phyloP scores from a whole-genome alignment of 2,113 vertebrate species.

The Pyxicephalus adspersus region DNA sequence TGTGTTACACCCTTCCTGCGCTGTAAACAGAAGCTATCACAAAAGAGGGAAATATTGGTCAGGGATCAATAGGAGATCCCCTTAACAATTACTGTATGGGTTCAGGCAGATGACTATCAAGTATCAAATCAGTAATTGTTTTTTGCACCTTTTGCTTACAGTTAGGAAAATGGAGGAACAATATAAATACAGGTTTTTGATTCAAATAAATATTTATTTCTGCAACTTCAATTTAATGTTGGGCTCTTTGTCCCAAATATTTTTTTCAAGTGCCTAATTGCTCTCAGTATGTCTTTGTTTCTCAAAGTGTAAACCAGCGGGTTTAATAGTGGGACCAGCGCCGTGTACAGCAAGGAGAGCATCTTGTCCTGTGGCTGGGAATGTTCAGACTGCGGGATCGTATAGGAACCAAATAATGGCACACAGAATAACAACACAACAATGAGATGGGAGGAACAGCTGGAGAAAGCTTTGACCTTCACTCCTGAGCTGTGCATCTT shows the following conservation, averaged over 20 bases:
- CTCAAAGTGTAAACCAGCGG: slow-evolving; percentile 64
- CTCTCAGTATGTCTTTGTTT: slow-evolving; percentile 61
- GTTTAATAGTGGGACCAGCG: slow-evolving; percentile 63
- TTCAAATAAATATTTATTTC: too few species aligned
- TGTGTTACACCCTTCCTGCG: too few species aligned
- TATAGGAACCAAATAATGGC: slow-evolving; percentile 57
- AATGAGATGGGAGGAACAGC: slow-evolving; percentile 58
- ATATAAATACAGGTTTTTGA: too few species aligned
- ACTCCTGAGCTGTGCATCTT: slow-evolving; percentile 47
- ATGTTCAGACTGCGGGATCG: slow-evolving; percentile 17
- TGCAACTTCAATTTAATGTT: too few species aligned
- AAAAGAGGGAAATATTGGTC: too few species aligned
- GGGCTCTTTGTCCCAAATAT: background rate
- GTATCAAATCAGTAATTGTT: too few species aligned
- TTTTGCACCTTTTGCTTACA: too few species aligned
- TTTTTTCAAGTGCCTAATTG: slow-evolving; percentile 53
- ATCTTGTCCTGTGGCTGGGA: slow-evolving; percentile 54
- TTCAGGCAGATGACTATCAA: too few species aligned
- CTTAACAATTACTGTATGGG: too few species aligned
- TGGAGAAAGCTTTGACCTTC: slow-evolving; percentile 58
- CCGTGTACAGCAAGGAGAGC: slow-evolving; percentile 64
- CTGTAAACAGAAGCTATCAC: too few species aligned
- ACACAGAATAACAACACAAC: slow-evolving; percentile 59
- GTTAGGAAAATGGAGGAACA: too few species aligned
- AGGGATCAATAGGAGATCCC: too few species aligned